Evolutionary conservation across 1,140 invertebrate genomes (phyloP).

Genomic region (Colletes latitarsis): DNA sequence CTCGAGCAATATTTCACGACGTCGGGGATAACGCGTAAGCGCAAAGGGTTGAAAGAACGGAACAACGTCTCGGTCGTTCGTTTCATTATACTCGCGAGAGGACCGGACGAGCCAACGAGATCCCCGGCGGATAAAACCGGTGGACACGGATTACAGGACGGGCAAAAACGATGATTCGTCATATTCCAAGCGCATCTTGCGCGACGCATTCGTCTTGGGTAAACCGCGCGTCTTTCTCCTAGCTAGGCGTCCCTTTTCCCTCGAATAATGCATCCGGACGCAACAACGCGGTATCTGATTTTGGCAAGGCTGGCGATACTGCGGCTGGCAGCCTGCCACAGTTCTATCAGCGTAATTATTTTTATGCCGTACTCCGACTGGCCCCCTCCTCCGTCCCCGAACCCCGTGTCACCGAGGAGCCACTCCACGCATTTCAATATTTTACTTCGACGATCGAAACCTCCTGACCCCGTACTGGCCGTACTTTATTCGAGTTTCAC

Average conservation of each 20-base stretch:
- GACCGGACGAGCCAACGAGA: background rate
- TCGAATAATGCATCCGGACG: constrained; percentile 72
- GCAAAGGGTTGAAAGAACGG: constrained; percentile 6
- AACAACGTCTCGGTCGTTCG: constrained; percentile 1
- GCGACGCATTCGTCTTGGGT: constrained; percentile 31
- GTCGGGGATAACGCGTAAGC: constrained; percentile 14
- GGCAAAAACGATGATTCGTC: constrained; percentile 45
- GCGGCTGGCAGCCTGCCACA: constrained; percentile 69
- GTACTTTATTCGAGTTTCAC: constrained; percentile 29
- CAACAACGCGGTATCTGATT: constrained; percentile 75
- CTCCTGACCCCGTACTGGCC: background rate
- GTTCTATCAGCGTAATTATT: constrained; percentile 77
- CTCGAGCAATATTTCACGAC: constrained; percentile 32
- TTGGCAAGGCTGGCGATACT: constrained; percentile 60
- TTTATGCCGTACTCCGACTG: constrained; percentile 55
- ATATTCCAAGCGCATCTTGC: constrained; percentile 9
- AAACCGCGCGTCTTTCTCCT: background rate
- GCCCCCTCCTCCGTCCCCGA: background rate
- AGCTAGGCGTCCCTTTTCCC: constrained; percentile 5
- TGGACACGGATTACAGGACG: constrained; percentile 15
- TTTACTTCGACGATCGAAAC: constrained; percentile 36
- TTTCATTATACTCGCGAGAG: constrained; percentile 24
- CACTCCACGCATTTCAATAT: constrained; percentile 56
- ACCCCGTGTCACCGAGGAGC: constrained; percentile 25
- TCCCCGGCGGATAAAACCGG: constrained; percentile 6